Conservation (phyloP, 2,113 vertebrate genomes). For the Podiceps cristatus region DNA sequence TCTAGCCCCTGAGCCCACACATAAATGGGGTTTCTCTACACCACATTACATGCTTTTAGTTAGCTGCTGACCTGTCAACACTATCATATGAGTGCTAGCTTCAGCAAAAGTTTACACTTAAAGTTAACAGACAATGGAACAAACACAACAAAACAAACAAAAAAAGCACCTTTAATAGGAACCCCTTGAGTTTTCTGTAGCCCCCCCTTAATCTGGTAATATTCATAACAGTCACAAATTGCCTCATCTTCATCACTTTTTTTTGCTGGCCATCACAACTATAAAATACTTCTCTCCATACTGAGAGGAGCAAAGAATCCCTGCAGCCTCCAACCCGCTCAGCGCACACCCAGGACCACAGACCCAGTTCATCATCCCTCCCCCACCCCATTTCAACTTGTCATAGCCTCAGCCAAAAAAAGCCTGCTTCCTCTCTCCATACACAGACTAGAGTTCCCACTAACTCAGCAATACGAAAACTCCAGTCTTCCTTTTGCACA, state of each 20-base stretch:
- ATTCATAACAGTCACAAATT: background rate
- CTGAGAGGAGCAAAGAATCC: background rate
- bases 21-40: background rate
- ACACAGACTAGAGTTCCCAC: background rate
- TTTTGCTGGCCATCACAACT: background rate
- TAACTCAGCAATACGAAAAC: constrained; percentile 39
- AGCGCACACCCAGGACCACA: background rate
- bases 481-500: constrained; percentile 42
- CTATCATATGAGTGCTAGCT: background rate
- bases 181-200: background rate
- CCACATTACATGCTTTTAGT: background rate
- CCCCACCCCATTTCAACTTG: background rate
- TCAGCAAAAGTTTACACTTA: background rate
- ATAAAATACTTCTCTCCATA: background rate
- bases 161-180: background rate
- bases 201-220: background rate
- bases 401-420: background rate
- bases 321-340: background rate
- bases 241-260: background rate
- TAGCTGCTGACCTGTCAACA: background rate
- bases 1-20: background rate
- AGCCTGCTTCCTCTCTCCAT: background rate
- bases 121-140: background rate
- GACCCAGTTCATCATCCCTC: background rate
- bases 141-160: background rate